Base-by-base conservation (phyloP, 1,140 invertebrate genomes). In the Carposina sasakii region DNA sequence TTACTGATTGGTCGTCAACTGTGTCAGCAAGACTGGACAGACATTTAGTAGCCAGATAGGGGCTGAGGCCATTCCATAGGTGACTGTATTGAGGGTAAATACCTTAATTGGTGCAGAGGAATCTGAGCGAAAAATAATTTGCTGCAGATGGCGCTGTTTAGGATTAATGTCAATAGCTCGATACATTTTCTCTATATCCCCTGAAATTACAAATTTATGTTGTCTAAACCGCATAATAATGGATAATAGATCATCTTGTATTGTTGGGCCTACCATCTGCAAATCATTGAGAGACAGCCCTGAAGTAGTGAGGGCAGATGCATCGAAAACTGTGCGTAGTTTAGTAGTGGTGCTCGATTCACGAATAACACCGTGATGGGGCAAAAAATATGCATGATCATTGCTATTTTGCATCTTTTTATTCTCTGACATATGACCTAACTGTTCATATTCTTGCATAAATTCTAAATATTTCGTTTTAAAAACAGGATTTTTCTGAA, bases 311-410 rank as follows among this genome's bases (percentile, higher is more conserved):
- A 46, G 41, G 2, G 31, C 21, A 1, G 63, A 69, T 0, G 52
- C 66, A 49, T 69, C 54, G 41, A 71, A 69, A 3, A 69, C 66
- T 20, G 60, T 54, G 19, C 68, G 17, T 6, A 71, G 15, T 45
- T 67, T 67, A 2, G 63, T 69, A 5, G 65, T 68, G 1, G 40
- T 17, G 30, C 57, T 64, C 1, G 40, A 33, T 24, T 52, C 42
- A 41, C 54, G 52, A n/a, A 63, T 23, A 0, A 83, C 76, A 12
- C 48, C 44, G 20, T 73, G 71, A 52, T 85, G 73, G n/a, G 73
- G 66, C 3, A 82, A 28, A 46, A 66, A 76, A 55, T 37, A 67
- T n/a, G 19, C 12, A 15, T 23, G 31, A 33, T 4, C 8, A 8
- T 15, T 4, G 31, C 5, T 8, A 8, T 8, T n/a, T 10, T 8